Evolutionary conservation across 2,113 vertebrate genomes (phyloP).

Genomic region (Helogale parvula): DNA sequence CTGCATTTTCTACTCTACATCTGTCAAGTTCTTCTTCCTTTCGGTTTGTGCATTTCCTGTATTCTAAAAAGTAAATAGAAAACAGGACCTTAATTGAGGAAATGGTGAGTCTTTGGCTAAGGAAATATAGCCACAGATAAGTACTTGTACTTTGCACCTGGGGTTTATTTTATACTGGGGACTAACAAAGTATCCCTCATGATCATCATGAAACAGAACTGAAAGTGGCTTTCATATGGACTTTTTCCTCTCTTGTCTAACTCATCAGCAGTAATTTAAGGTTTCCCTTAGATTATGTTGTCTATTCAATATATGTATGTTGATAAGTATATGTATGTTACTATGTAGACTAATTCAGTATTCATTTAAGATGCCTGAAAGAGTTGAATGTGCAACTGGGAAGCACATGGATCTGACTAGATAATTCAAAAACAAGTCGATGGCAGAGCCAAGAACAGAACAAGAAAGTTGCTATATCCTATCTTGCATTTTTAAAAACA

Average conservation of each 20-base stretch:
- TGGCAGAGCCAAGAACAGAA: not conserved
- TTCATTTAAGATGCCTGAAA: not conserved
- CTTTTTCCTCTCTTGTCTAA: not conserved
- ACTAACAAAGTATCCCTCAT: not conserved
- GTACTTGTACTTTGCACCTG: slow-evolving; percentile 23
- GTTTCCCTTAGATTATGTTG: not conserved
- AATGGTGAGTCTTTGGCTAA: slow-evolving; percentile 57
- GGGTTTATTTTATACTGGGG: not conserved
- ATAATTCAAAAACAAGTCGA: slow-evolving; percentile 43
- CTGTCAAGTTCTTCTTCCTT: slow-evolving; percentile 67
- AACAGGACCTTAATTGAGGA: slow-evolving; percentile 64
- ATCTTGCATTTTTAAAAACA: not conserved
- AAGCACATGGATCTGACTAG: slow-evolving; percentile 31
- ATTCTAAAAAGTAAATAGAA: slow-evolving; percentile 79
- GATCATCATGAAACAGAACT: not conserved
- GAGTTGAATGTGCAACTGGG: not conserved
- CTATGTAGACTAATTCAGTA: not conserved
- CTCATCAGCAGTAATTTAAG: not conserved
- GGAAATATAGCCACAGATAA: slow-evolving; percentile 52
- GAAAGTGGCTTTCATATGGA: not conserved
- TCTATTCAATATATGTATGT: not conserved
- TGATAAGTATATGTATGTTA: too few species aligned
- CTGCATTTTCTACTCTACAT: slow-evolving; percentile 69
- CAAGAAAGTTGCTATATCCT: not conserved
- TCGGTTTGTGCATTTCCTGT: slow-evolving; percentile 73